These are phyloP conservation scores for Polypedilum pembai DNA, from an alignment of 1,140 invertebrate species.

Conservation along the genomic window DNA sequence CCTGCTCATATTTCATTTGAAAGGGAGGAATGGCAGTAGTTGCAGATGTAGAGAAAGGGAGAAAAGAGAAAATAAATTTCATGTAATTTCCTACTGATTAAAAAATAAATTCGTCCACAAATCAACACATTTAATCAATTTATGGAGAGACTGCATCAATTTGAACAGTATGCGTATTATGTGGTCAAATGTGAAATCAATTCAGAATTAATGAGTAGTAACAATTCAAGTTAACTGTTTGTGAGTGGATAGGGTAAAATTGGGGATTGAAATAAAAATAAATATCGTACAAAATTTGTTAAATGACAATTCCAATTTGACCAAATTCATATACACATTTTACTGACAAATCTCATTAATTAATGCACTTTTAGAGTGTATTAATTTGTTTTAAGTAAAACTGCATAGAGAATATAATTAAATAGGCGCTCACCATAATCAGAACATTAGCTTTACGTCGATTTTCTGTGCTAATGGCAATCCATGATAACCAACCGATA, in stretches of 20 bases:
- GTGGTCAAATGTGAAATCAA: background rate
- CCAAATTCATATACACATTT: no score
- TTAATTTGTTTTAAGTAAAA: no score
- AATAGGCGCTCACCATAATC: constrained; percentile 60
- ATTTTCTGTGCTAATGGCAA: constrained; percentile 58
- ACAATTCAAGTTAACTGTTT: no score
- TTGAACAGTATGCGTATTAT: background rate
- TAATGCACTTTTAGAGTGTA: no score
- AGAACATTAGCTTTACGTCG: constrained; percentile 63
- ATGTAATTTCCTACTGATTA: constrained; percentile 19
- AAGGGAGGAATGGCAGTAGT: background rate
- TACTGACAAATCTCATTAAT: no score
- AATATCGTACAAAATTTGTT: no score
- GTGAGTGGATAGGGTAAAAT: no score
- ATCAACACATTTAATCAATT: constrained; percentile 19
- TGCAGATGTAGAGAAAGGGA: background rate
- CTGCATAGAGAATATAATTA: no score
- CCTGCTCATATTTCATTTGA: constrained; percentile 49
- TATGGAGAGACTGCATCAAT: background rate
- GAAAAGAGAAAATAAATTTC: background rate
- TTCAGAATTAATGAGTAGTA: background rate
- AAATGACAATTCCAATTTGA: no score
- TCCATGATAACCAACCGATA: constrained; percentile 54
- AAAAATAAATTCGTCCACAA: constrained; percentile 9
- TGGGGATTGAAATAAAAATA: no score